Conservation (phyloP, 1,140 invertebrate genomes). For the Drosophila kikkawai region DNA sequence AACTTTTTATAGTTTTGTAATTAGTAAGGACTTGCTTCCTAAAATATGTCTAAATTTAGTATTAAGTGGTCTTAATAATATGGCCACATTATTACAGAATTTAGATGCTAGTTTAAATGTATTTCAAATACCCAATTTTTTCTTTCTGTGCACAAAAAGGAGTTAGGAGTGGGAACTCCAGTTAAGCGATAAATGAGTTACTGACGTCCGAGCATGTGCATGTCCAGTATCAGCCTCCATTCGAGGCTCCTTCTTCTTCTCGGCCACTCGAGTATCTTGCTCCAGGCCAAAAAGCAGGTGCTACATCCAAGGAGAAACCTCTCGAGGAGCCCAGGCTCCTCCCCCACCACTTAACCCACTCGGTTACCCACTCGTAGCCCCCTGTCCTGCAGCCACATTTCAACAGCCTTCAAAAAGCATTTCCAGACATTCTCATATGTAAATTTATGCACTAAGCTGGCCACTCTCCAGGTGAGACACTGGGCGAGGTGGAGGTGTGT, state of each 20-base stretch:
- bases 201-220: conserved; percentile 77
- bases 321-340: conserved; percentile 12
- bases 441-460: conserved; percentile 73
- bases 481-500: conserved; percentile 12
- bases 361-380: conserved; percentile 21
- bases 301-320: conserved; percentile 42
- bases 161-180: conserved; percentile 17
- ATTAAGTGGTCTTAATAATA: too few species aligned
- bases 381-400: conserved; percentile 67
- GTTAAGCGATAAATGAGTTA: conserved; percentile 83
- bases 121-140: neutral
- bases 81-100: neutral
- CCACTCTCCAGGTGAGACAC: conserved; percentile 22
- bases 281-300: conserved; percentile 44
- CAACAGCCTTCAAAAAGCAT: conserved; percentile 81
- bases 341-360: conserved; percentile 13
- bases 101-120: neutral
- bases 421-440: conserved; percentile 77
- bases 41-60: neutral
- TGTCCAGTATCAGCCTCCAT: conserved; percentile 67
- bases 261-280: conserved; percentile 37
- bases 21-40: neutral
- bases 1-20: neutral
- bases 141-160: conserved; percentile 3
- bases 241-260: conserved; percentile 29